phyloP scores from a whole-genome alignment of 2,797 vertebrate genomes.

The Alfaro cultratus region DNA sequence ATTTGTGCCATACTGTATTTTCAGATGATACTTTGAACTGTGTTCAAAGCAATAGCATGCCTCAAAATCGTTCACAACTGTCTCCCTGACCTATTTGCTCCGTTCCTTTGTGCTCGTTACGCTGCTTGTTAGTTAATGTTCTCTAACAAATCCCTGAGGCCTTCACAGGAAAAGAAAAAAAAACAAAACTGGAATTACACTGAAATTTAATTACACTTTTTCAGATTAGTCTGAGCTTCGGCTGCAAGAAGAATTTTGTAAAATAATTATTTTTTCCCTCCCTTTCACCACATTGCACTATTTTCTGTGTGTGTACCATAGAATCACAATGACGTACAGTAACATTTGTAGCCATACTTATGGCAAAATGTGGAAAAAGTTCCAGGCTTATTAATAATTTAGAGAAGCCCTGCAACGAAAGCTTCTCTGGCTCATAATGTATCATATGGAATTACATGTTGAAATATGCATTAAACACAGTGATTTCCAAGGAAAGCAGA shows the following conservation, averaged over 20 bases:
- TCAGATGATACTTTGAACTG: background rate
- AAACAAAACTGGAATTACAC: background rate
- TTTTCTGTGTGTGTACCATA: background rate
- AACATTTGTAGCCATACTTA: background rate
- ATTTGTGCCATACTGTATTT: background rate
- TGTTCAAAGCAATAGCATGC: background rate
- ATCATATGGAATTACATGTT: background rate
- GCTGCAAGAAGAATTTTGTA: background rate
- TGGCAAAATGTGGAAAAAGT: background rate
- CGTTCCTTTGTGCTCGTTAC: background rate
- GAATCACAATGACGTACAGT: background rate
- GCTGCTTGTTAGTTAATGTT: background rate
- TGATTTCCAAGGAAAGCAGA: background rate
- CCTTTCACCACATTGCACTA: too few species aligned
- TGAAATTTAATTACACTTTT: background rate
- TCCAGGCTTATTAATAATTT: background rate
- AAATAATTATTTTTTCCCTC: background rate
- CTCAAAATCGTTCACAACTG: background rate
- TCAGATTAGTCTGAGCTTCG: background rate
- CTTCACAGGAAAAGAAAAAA: background rate
- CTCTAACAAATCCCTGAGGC: background rate
- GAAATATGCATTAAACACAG: background rate
- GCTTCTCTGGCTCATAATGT: background rate
- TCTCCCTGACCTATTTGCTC: background rate
- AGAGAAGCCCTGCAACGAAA: background rate